Evolutionary conservation across 2,797 vertebrate genomes (phyloP), one percentile per base, ranked within the genome.

Genomic region (Antrozous pallidus): DNA sequence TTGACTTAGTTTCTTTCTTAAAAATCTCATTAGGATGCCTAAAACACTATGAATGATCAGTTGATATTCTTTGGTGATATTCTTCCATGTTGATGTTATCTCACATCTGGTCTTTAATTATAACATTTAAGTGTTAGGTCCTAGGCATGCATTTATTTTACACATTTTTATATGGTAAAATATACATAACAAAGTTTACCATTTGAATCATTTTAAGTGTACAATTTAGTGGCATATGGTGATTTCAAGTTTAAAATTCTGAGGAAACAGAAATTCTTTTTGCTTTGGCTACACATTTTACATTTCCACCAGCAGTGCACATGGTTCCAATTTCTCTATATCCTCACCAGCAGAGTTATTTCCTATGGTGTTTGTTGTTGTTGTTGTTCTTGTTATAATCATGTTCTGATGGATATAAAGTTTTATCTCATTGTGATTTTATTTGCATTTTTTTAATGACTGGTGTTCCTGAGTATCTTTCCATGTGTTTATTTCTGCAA

Each of bases 151-250:
- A 73, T 85, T 77, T 86, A 42, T 81, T 63, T 58, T 56, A 17
- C 71, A 33, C 38, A 73, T 74, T 75, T 75, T 93, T 82, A 38
- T 26, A 65, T 58, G 18, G 69, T 78, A 47, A 85, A 79, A 85
- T 77, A 58, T 31, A 42, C 28, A 77, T 49, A 33, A 47, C n/a
- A 73, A 67, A 75, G 40, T 56, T 77, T 77, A 63, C 54, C 18
- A 70, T 90, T 84, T 75, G 75, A 88, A 88, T 31, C 11, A 9
- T 42, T 84, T 93, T 90, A 94, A 81, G 26, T 61, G 18, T 70
- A 36, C 49, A 75, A 20, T 88, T 73, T 88, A 84, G 67, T 58
- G 28, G 33, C 28, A 26, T 61, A 65, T 81, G 14, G 26, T 73
- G 73, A 58, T 79, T 95, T 36, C 87, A 36, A 78, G 63, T 73